Evolutionary conservation across 2,888 invertebrate genomes (phyloP), one percentile per base, ranked within the genome.

Genomic region (Tyria jacobaeae): DNA sequence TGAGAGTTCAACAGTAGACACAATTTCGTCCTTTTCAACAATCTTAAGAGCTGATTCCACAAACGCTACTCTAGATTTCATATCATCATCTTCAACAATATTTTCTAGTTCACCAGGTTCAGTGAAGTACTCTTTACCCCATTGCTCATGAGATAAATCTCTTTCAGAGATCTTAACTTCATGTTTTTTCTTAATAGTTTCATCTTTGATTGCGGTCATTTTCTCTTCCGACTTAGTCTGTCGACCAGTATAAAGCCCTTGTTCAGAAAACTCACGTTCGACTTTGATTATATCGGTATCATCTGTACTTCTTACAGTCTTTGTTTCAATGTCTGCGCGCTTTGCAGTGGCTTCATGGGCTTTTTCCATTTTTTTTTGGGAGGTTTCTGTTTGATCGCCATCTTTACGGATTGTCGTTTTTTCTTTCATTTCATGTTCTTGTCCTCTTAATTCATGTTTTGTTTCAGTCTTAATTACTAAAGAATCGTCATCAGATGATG

Each of bases 91-190:
- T 82, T 94, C 94, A 66, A 88, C 84, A 12, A 94, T 92, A 52
- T 92, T 86, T 79, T 94, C 91, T 51, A 94, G 74, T 70, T 94
- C 94, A 54, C 85, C 91, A 44, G 92, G 90, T 78, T 94, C 91
- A 14, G 92, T 93, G 64, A 94, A 94, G 79, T 94, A 94, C 84
- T 94, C 94, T 76, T 94, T 94, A 6, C 94, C 94, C 94, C 94
- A 94, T 66, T 94, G 94, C 69, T 94, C 94, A 78, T 94, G 94
- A 7, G 89, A 94, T 66, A 94, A 74, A 73, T 94, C 94, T 74
- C 94, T 84, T 82, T 94, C 94, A 3, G 94, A 94, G 70, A 94
- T 94, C 83, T 94, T 94, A 0, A 94, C 83, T 80, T 94, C 94
- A 60, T 94, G 89, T 70, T 91, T 91, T 71, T 92, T 94, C 68